Base-by-base conservation (phyloP, 1,140 invertebrate genomes). In the Littorina saxatilis region DNA sequence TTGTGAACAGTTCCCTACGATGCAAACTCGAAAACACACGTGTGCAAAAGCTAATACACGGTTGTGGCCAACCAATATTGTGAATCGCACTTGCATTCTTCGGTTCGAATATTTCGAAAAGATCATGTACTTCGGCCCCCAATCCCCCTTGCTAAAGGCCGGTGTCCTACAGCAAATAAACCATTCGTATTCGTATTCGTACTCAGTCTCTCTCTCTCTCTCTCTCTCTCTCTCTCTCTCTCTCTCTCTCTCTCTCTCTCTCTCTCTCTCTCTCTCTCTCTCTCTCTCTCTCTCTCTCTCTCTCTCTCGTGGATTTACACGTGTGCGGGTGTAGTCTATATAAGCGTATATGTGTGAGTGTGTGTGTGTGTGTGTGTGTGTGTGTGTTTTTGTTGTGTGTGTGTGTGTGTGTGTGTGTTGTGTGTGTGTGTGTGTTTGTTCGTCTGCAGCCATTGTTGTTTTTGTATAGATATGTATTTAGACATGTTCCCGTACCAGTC, bases 311-410 rank as follows among this genome's bases (percentile, higher is more conserved):
- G 4, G 15, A 4, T 11, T 4, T 58, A 27, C n/a, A 27, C n/a
- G 7, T 58, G 55, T 58, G 55, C n/a, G 55, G 9, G 55, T 58
- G 55, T 58, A 23, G n/a, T n/a, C n/a, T 58, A 23, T 58, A 23
- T 27, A 23, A 15, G 55, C 5, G 55, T 58, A 23, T 27, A 27
- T 58, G n/a, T 27, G 55, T 58, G 55, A 4, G 55, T 58, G 55
- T 58, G 55, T 58, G 55, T 58, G 55, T 58, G 55, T 58, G 55
- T 58, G 55, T 58, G 55, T 58, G 55, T 58, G 15, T 58, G 15
- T 58, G 15, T 58, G 17, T 58, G 17, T 66, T 3, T 66, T 3
- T 66, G 23, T 66, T 66, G 23, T 58, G 43, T 47, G 43, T 35
- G 20, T 35, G 20, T 66, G 20, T 66, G 23, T 35, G 23, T 66